phyloP scores from a whole-genome alignment of 2,797 vertebrate species.

The Intellagama lesueurii region DNA sequence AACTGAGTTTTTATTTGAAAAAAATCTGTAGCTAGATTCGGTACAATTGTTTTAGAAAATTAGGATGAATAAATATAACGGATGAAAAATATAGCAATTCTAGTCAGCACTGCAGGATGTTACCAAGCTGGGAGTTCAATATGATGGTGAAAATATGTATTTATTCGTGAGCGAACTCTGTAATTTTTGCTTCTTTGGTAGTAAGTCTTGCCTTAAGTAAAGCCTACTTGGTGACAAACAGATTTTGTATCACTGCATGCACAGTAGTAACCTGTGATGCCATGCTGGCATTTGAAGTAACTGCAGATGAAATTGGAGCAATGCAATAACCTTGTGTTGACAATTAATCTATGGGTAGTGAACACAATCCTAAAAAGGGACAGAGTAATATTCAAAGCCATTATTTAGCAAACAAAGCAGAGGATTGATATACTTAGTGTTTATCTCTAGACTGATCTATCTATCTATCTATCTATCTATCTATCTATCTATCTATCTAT shows the following conservation, averaged over 20 bases:
- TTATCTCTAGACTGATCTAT: no score
- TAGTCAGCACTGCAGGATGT: no score
- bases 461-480: no score
- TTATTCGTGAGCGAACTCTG: not conserved
- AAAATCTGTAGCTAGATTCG: not conserved
- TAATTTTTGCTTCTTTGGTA: not conserved
- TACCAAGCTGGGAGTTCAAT: not conserved
- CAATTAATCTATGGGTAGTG: not conserved
- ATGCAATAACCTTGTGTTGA: no score
- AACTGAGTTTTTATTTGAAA: not conserved
- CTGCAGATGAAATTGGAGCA: not conserved
- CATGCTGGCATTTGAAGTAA: not conserved
- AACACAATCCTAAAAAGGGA: not conserved
- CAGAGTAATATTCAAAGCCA: not conserved
- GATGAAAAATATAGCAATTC: not conserved
- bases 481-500: no score
- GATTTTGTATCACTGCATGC: not conserved
- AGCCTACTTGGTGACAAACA: no score
- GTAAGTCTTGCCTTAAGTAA: not conserved
- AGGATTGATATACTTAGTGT: not conserved
- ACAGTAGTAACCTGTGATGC: not conserved
- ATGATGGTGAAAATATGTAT: not conserved
- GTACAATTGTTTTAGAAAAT: not conserved
- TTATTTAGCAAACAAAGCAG: not conserved
- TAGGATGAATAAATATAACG: not conserved